phyloP scores from a whole-genome alignment of 2,113 vertebrate species.

The Apaloderma vittatum region DNA sequence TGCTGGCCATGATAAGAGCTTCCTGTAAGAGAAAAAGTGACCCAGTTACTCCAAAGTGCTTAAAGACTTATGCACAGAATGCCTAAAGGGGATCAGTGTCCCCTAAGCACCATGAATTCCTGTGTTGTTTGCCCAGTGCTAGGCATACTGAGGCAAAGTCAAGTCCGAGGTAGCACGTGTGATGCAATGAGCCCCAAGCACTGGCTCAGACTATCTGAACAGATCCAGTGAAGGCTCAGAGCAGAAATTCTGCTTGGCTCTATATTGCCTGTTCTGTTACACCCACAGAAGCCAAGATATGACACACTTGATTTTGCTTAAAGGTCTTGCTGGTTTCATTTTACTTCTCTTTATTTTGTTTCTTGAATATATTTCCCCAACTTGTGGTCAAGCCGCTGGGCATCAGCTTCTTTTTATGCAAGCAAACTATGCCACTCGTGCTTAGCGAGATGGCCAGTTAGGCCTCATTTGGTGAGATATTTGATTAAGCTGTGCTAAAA shows the following conservation, averaged over 20 bases:
- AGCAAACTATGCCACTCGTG: neutral
- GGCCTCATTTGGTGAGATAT: neutral
- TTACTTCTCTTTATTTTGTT: neutral
- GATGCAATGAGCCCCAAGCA: neutral
- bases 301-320: neutral
- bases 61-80: neutral
- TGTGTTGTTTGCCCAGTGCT: neutral
- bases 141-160: neutral
- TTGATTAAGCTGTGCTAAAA: neutral
- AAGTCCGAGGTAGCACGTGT: neutral
- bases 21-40: constrained; percentile 83
- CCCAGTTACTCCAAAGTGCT: neutral
- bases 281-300: neutral
- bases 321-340: neutral
- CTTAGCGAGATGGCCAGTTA: neutral
- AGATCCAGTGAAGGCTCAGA: neutral
- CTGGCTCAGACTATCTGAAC: neutral
- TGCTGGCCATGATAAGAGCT: constrained; percentile 98
- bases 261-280: accelerated
- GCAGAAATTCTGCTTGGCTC: neutral
- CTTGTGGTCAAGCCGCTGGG: neutral
- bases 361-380: neutral
- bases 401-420: neutral
- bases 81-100: neutral
- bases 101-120: neutral